These are phyloP conservation scores for Diacarnus erythraeanus DNA, from an alignment of 37 sponge, comb jelly and placozoan genomes.

Conservation along the genomic window DNA sequence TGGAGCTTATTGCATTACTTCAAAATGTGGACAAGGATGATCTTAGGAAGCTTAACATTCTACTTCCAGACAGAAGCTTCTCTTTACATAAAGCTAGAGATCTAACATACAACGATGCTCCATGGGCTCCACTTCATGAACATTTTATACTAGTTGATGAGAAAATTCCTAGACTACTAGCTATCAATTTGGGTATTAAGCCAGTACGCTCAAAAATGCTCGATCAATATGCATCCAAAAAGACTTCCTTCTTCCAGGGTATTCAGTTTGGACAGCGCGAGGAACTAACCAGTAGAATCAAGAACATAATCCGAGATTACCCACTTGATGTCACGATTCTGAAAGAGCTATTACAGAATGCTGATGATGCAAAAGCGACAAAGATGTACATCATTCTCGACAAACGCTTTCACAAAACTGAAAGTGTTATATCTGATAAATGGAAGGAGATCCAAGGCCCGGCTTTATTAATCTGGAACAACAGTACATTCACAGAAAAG, in stretches of 20 bases:
- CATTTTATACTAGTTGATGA: slow-evolving; percentile 5
- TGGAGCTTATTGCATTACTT: slow-evolving; percentile 9
- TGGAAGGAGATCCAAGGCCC: slow-evolving; percentile 81
- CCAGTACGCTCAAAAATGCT: slow-evolving; percentile 40
- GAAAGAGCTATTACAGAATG: slow-evolving; percentile 92
- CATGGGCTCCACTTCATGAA: slow-evolving; percentile 25
- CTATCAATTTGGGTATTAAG: slow-evolving; percentile 26
- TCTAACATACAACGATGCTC: slow-evolving; percentile 52
- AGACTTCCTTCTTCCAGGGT: background rate
- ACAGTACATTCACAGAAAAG: slow-evolving; percentile 54
- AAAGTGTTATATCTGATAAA: slow-evolving; percentile 34
- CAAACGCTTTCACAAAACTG: slow-evolving; percentile 46
- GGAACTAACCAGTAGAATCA: slow-evolving; percentile 67
- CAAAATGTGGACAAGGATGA: background rate
- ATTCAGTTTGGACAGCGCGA: slow-evolving; percentile 75
- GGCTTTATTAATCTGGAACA: slow-evolving; percentile 75
- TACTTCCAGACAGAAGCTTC: slow-evolving; percentile 38
- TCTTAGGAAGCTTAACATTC: background rate
- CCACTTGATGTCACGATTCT: slow-evolving; percentile 64
- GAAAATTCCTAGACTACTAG: slow-evolving; percentile 25
- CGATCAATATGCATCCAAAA: slow-evolving; percentile 5
- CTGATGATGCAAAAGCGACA: slow-evolving; percentile 87
- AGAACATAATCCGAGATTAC: slow-evolving; percentile 75
- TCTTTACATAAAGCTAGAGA: slow-evolving; percentile 14
- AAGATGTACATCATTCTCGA: slow-evolving; percentile 81